phyloP scores from a whole-genome alignment of 2,113 vertebrate genomes.

The Psophia crepitans region DNA sequence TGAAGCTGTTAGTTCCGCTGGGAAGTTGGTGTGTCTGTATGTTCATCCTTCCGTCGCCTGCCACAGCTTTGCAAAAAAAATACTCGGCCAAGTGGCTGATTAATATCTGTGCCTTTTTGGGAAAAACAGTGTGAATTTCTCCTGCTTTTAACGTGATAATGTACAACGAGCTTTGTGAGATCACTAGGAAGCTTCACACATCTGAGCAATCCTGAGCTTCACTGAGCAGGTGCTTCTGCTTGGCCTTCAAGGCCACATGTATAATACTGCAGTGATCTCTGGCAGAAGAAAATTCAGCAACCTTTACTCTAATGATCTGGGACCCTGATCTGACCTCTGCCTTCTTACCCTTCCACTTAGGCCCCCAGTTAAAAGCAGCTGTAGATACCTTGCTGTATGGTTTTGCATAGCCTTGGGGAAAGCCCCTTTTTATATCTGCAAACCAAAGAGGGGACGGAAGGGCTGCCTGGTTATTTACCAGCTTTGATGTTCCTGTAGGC shows the following conservation, averaged over 20 bases:
- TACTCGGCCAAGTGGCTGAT: not conserved
- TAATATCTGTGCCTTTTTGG: not conserved
- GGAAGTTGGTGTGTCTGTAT: not conserved
- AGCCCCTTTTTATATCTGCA: not conserved
- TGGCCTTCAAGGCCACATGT: not conserved
- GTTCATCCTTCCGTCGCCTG: not conserved
- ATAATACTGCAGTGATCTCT: not conserved
- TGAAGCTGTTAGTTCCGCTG: not conserved
- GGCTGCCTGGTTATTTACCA: not conserved
- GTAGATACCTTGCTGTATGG: not conserved
- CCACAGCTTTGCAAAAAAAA: too few species aligned
- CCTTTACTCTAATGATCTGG: not conserved
- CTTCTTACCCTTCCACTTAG: not conserved
- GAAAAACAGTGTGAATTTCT: not conserved
- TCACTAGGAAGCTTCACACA: not conserved
- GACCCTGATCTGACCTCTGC: not conserved
- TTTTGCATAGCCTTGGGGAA: not conserved
- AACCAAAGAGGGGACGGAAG: not conserved
- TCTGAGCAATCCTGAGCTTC: not conserved
- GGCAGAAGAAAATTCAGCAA: not conserved
- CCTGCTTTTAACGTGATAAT: not conserved
- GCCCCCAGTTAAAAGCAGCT: not conserved
- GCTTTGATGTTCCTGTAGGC: not conserved
- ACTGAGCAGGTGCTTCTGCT: not conserved
- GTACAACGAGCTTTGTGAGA: not conserved